Percentiles rank a stretch among this genome's conserved stretches.
These are phyloP conservation scores for Bruchidius siliquastri DNA, from an alignment of 2,888 invertebrate genomes.

Conservation along the genomic window DNA sequence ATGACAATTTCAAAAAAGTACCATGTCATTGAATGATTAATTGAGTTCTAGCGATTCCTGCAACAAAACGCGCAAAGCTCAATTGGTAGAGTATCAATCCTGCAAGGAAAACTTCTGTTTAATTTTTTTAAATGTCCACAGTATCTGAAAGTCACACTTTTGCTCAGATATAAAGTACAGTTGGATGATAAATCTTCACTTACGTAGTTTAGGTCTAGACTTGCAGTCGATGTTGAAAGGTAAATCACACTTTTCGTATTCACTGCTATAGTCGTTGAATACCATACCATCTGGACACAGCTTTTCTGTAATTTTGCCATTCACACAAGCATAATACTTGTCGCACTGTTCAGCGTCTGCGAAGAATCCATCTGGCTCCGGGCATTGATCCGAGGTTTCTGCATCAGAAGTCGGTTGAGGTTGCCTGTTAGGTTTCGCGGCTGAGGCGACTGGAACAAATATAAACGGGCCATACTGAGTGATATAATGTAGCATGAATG, in stretches of 20 bases:
- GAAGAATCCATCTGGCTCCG: slow-evolving; percentile 77
- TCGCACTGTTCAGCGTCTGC: slow-evolving; percentile 84
- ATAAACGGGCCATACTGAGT: too few relatives aligned
- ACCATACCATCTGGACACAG: slow-evolving; percentile 86
- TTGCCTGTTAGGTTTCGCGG: background rate
- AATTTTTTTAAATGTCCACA: too few relatives aligned
- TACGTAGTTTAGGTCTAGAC: slow-evolving; percentile 72
- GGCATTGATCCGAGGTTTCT: slow-evolving; percentile 65
- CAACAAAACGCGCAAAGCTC: too few relatives aligned
- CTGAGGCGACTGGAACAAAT: background rate
- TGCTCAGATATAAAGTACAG: too few relatives aligned
- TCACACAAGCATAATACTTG: slow-evolving; percentile 78
- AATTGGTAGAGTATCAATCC: too few relatives aligned
- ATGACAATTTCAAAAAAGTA: too few relatives aligned
- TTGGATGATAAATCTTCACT: too few relatives aligned
- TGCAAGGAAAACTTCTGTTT: too few relatives aligned
- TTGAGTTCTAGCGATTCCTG: too few relatives aligned
- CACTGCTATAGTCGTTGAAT: slow-evolving; percentile 78
- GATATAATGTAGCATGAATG: too few relatives aligned
- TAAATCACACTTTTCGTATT: slow-evolving; percentile 81
- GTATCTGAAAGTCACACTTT: too few relatives aligned
- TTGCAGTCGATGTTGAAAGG: slow-evolving; percentile 83
- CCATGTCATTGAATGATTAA: too few relatives aligned
- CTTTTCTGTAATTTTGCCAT: slow-evolving; percentile 70
- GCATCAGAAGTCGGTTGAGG: slow-evolving; percentile 43